phyloP scores from a whole-genome alignment of 2,113 vertebrate genomes.

The Zonotrichia leucophrys region DNA sequence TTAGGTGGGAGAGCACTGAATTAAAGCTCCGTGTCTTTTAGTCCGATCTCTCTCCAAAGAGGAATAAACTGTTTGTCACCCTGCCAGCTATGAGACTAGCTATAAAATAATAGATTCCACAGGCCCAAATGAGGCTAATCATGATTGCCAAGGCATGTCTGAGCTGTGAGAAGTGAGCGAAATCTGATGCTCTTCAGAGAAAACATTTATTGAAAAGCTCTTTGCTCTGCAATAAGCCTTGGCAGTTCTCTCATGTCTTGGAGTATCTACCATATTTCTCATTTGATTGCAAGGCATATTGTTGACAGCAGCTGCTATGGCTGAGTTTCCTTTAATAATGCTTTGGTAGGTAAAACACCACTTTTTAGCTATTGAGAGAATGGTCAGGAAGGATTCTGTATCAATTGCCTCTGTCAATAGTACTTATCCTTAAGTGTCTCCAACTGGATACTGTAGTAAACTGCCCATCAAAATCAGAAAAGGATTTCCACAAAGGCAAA shows the following conservation, averaged over 20 bases:
- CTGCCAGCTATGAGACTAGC: constrained; percentile 50
- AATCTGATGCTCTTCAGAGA: constrained; percentile 66
- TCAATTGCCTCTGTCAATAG: neutral
- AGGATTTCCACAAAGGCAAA: neutral
- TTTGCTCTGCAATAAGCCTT: constrained; percentile 61
- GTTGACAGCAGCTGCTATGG: constrained; percentile 16
- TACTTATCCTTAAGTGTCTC: neutral
- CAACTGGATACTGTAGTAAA: neutral
- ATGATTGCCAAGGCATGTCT: constrained; percentile 63
- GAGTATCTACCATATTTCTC: constrained; percentile 48
- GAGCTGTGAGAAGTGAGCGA: constrained; percentile 44
- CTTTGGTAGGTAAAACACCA: constrained; percentile 22
- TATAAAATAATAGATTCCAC: constrained; percentile 66
- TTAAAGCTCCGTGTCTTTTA: constrained; percentile 14
- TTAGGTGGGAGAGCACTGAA: neutral
- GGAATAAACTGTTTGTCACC: constrained; percentile 58
- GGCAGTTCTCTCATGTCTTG: constrained; percentile 46
- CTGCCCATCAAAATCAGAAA: neutral
- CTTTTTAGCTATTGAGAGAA: neutral
- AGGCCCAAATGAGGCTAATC: constrained; percentile 60
- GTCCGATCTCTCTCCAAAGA: constrained; percentile 38
- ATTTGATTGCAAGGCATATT: constrained; percentile 18
- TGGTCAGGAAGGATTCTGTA: neutral
- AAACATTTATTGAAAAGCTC: constrained; percentile 62
- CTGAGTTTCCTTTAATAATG: neutral